These are phyloP conservation scores for Pterocles orientalis DNA, from an alignment of 2,113 vertebrate species.

Conservation along the genomic window DNA sequence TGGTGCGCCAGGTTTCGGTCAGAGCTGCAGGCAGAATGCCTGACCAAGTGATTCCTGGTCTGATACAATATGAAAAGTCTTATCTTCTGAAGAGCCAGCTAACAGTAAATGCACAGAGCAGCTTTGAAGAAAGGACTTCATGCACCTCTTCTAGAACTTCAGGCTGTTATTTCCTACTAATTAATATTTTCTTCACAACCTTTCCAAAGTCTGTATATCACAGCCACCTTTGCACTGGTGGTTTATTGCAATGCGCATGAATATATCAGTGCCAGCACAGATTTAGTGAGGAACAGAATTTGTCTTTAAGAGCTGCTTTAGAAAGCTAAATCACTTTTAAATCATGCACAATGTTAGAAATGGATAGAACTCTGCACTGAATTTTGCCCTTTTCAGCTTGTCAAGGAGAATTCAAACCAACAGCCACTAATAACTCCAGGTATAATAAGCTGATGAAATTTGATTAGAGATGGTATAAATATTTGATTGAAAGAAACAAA, in stretches of 20 bases:
- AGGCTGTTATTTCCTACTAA: background rate
- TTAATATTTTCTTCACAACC: background rate
- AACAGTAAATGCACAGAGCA: background rate
- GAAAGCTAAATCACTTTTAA: background rate
- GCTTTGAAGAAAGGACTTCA: background rate
- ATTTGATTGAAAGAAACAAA: background rate
- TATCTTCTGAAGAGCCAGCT: background rate
- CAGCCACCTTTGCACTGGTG: background rate
- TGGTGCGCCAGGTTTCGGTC: background rate
- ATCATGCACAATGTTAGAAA: background rate
- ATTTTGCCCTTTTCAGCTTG: background rate
- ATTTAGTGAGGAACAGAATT: background rate
- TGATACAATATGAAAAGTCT: background rate
- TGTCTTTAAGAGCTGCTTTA: constrained; percentile 3
- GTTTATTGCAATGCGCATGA: background rate
- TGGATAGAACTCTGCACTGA: background rate
- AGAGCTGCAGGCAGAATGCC: background rate
- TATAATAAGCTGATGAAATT: background rate
- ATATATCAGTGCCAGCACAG: background rate
- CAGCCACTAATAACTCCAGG: background rate
- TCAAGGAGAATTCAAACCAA: background rate
- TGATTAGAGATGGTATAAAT: background rate
- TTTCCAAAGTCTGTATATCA: background rate
- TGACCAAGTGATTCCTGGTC: background rate
- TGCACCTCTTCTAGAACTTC: background rate